Evolutionary conservation across 2,888 invertebrate genomes (phyloP).

Genomic region (Catonia carolina): DNA sequence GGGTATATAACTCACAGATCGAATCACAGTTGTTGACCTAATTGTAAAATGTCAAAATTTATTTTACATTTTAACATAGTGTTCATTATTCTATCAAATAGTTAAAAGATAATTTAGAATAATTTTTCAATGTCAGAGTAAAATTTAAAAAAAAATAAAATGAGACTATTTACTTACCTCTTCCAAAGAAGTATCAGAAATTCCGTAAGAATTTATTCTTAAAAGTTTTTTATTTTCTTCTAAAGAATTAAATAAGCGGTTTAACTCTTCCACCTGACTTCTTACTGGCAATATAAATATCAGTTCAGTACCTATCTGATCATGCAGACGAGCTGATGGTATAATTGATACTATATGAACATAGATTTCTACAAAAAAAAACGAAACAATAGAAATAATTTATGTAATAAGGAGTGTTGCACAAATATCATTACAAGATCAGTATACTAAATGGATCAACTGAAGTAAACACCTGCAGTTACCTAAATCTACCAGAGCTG

Average conservation of each 20-base stretch:
- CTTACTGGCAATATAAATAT: conserved; percentile 38
- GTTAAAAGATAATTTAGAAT: not conserved
- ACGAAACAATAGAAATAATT: not conserved
- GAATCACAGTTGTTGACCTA: too few species aligned
- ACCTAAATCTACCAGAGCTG: too few species aligned
- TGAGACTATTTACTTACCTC: conserved; percentile 46
- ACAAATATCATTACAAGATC: too few species aligned
- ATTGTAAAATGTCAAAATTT: too few species aligned
- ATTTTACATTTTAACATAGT: too few species aligned
- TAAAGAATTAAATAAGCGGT: conserved; percentile 40
- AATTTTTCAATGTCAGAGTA: not conserved
- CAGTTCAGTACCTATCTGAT: conserved; percentile 46
- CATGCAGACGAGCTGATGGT: conserved; percentile 42
- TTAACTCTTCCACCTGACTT: conserved; percentile 33
- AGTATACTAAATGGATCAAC: too few species aligned
- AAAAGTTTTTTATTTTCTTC: conserved; percentile 41
- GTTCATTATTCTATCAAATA: too few species aligned
- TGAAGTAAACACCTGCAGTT: too few species aligned
- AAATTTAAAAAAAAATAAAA: conserved; percentile 9
- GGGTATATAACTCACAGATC: too few species aligned
- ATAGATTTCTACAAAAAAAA: conserved; percentile 35
- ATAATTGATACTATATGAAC: conserved; percentile 40
- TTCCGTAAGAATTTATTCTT: conserved; percentile 48
- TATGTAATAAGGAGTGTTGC: not conserved
- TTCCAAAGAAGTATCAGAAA: conserved; percentile 55